These are phyloP conservation scores for Erpetoichthys calabaricus DNA, from an alignment of 2,797 vertebrate species.

Conservation along the genomic window DNA sequence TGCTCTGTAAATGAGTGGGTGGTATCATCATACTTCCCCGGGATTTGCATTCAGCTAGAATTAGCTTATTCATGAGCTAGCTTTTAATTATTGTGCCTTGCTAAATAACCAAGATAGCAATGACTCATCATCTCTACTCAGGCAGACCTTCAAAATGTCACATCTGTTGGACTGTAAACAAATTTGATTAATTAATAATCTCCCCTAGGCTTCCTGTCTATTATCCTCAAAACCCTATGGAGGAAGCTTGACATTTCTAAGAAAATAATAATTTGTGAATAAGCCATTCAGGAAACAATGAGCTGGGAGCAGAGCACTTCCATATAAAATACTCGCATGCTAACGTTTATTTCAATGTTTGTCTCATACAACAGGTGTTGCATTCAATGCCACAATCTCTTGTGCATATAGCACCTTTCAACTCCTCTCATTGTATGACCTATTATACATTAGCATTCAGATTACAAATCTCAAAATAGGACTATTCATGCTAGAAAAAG, in stretches of 20 bases:
- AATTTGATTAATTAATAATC: conserved; percentile 2
- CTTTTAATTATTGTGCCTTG: conserved; percentile 29
- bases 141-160: not conserved
- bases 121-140: conserved; percentile 34
- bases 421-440: no score
- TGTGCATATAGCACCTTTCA: no score
- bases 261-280: no score
- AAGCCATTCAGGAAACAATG: no score
- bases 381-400: no score
- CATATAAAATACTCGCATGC: no score
- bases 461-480: no score
- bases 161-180: conserved; percentile 6
- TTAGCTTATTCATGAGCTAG: conserved; percentile 14
- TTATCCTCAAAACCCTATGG: not conserved
- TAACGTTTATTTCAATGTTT: no score
- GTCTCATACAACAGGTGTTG: no score
- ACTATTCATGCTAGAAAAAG: no score
- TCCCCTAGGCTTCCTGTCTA: not conserved
- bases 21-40: not conserved
- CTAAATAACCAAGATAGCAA: conserved; percentile 26
- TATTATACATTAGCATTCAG: no score
- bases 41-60: not conserved
- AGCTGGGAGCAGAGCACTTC: no score
- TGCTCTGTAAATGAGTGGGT: not conserved
- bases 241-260: not conserved